Percentiles rank a stretch among this genome's conserved stretches.
Evolutionary conservation across 2,888 invertebrate genomes (phyloP).

Genomic region (Gibbula magus): DNA sequence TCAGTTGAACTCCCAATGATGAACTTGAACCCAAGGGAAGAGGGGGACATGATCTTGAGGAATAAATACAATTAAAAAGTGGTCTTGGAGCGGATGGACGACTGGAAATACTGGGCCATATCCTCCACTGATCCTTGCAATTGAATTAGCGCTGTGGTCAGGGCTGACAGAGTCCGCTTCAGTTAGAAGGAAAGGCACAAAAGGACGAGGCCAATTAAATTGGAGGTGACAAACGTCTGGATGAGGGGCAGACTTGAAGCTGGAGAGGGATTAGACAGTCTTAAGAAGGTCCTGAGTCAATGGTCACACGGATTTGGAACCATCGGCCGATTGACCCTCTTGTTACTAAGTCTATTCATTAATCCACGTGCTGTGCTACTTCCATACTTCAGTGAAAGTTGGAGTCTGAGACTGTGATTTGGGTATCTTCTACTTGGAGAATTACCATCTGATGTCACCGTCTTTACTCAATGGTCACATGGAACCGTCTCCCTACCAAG

Average conservation of each 20-base stretch:
- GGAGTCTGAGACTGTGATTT: no score
- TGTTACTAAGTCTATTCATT: no score
- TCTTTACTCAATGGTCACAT: no score
- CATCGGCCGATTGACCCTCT: no score
- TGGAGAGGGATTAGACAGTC: no score
- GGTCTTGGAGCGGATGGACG: background rate
- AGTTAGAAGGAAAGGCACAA: background rate
- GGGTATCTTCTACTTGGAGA: no score
- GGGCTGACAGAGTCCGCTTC: background rate
- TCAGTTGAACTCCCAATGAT: background rate
- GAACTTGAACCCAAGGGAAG: background rate
- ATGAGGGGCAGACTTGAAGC: background rate
- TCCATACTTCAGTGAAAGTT: no score
- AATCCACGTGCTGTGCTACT: no score
- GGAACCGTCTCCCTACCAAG: no score
- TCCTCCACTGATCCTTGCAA: background rate
- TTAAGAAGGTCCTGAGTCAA: no score
- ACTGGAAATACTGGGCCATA: background rate
- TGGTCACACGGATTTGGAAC: no score
- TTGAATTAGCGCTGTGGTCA: constrained; percentile 4
- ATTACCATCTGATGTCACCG: no score
- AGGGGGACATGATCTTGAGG: background rate
- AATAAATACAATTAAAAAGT: constrained; percentile 9
- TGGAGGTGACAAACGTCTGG: background rate
- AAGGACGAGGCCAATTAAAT: background rate